These are phyloP conservation scores for Tylochromis polylepis DNA, from an alignment of 2,113 vertebrate genomes.

Conservation along the genomic window DNA sequence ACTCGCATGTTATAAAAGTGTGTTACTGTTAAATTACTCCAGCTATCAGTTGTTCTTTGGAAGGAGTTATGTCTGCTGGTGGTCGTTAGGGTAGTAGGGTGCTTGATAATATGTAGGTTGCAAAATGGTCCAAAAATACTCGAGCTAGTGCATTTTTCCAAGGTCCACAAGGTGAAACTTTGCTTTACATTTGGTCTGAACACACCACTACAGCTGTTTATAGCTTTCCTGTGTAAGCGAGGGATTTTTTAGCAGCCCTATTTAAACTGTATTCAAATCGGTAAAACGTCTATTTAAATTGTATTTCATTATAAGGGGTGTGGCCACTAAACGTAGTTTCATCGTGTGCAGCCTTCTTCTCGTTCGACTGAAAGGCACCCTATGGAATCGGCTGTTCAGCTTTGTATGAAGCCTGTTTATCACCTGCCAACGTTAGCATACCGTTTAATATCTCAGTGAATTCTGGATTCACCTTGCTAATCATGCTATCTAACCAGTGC, in stretches of 20 bases:
- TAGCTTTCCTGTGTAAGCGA: not conserved
- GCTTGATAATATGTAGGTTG: not conserved
- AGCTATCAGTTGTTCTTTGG: not conserved
- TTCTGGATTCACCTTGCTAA: not conserved
- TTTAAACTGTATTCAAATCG: not conserved
- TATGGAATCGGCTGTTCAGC: not conserved
- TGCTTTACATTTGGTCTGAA: not conserved
- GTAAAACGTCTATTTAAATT: not conserved
- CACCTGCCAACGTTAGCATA: not conserved
- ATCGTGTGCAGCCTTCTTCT: not conserved
- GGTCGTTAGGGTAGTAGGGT: not conserved
- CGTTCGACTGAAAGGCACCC: rapidly evolving
- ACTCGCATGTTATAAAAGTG: not conserved
- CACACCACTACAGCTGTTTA: not conserved
- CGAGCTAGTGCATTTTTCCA: not conserved
- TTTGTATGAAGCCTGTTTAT: not conserved
- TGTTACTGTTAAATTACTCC: not conserved
- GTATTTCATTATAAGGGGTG: not conserved
- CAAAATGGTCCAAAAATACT: not conserved
- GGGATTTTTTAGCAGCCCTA: not conserved
- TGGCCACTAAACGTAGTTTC: not conserved
- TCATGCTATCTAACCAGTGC: not conserved
- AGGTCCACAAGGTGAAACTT: not conserved
- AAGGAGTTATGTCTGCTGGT: too few species aligned
- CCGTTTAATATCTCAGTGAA: not conserved